phyloP scores from a whole-genome alignment of 2,797 vertebrate genomes.

The Ceyx erithaca region DNA sequence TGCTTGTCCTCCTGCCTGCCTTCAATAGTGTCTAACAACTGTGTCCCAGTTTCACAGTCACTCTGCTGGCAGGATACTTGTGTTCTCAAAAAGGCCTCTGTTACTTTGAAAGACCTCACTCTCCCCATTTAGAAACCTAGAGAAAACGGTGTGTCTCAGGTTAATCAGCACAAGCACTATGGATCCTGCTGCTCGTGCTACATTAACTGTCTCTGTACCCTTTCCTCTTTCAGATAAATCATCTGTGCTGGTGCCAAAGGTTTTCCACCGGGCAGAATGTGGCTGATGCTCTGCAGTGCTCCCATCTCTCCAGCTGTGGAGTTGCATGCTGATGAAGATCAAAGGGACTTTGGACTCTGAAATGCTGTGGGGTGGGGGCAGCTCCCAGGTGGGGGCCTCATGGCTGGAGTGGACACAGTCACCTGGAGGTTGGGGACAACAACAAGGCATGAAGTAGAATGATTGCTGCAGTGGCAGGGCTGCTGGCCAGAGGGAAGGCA shows the following conservation, averaged over 20 bases:
- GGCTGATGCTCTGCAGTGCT: slow-evolving; percentile 59
- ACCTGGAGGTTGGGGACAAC: slow-evolving; percentile 10
- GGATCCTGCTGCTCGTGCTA: background rate
- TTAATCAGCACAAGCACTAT: background rate
- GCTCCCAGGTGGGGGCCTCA: background rate
- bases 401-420: slow-evolving; percentile 30
- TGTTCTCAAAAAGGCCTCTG: background rate
- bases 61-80: background rate
- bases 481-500: background rate
- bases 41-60: slow-evolving; percentile 15
- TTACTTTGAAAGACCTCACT: background rate
- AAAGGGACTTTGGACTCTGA: slow-evolving; percentile 53
- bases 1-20: background rate
- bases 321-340: slow-evolving; percentile 1
- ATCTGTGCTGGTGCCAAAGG: slow-evolving; percentile 60
- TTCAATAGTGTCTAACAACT: background rate
- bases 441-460: background rate
- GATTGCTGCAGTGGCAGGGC: slow-evolving; percentile 33
- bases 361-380: slow-evolving; percentile 8
- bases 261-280: slow-evolving; percentile 45
- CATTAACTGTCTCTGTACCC: background rate
- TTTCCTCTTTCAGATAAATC: slow-evolving; percentile 56
- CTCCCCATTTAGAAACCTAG: background rate
- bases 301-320: slow-evolving; percentile 36
- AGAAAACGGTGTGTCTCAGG: background rate